Evolutionary conservation across 2,797 vertebrate species (phyloP).

Genomic region (Coregonus ussuriensis): DNA sequence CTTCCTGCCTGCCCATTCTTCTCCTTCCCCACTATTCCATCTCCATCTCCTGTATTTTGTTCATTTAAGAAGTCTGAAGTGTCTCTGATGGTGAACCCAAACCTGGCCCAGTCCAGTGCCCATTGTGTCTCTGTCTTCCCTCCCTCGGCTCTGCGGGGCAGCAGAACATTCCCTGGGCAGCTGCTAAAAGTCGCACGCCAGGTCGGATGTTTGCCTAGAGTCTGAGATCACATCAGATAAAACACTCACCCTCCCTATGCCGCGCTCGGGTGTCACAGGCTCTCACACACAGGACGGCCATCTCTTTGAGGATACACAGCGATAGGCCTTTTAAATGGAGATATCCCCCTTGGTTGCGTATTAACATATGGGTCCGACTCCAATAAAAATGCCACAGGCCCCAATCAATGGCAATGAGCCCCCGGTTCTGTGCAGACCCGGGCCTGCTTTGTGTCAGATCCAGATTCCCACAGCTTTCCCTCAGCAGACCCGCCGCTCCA

Average conservation of each 20-base stretch:
- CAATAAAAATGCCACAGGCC: slow-evolving; percentile 32
- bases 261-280: slow-evolving; percentile 36
- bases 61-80: neutral
- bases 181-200: slow-evolving; percentile 54
- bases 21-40: neutral
- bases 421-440: neutral
- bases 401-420: slow-evolving; percentile 14
- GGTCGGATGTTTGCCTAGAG: slow-evolving; percentile 67
- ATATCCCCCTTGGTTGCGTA: slow-evolving; percentile 28
- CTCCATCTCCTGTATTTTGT: slow-evolving; percentile 15
- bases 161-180: slow-evolving; percentile 47
- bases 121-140: slow-evolving; percentile 13
- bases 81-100: neutral
- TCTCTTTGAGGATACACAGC: slow-evolving; percentile 22
- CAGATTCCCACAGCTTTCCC: slow-evolving; percentile 26
- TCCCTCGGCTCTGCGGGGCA: slow-evolving; percentile 17
- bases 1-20: slow-evolving; percentile 1
- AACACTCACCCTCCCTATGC: slow-evolving; percentile 32
- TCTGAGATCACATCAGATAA: slow-evolving; percentile 61
- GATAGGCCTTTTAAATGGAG: slow-evolving; percentile 37
- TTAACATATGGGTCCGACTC: slow-evolving; percentile 40
- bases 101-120: neutral
- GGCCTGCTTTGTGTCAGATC: slow-evolving; percentile 26
- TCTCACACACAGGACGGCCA: no score
- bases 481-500: slow-evolving; percentile 15